Evolutionary conservation across 2,888 invertebrate genomes (phyloP), one percentile per base, ranked within the genome.

Genomic region (Campoletis raptor): DNA sequence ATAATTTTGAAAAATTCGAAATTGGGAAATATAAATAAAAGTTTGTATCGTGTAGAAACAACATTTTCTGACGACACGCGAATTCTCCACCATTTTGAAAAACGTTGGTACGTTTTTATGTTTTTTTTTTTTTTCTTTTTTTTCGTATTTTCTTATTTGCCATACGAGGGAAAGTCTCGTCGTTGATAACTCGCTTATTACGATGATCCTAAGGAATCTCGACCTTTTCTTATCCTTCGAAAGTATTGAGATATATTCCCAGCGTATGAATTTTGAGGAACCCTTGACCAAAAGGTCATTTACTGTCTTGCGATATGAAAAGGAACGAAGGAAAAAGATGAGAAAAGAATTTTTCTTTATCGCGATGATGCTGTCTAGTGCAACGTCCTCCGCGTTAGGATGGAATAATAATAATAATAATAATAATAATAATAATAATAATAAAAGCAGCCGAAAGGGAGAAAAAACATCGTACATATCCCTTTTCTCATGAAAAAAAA

Each of bases 281-380:
- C 69, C 81, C 74, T 57, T 81, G 74, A 74, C 81, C 81, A 48
- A 61, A 82, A 74, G 66, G 67, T 82, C 81, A 74, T 81, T 74
- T 82, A 57, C 69, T 57, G 6, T 57, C 21, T 45, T 42, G 37
- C 52, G 54, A 69, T 69, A 45, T 76, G 54, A 67, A 30, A 30
- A 69, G 57, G 48, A 69, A 67, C 57, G 10, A 24, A 74, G 40
- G 66, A 48, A 61, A 61, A 64, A 48, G 24, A 69, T 9, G 79
- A 69, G 48, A 54, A 57, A 69, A 69, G 18, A 48, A 82, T 69
- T 76, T 40, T 54, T 24, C 66, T 74, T 76, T 82, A 82, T 82
- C 74, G 69, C 57, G 42, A 15, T 30, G 24, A 42, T 21, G 4
- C 30, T 37, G 52, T 52, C 45, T 64, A 36, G 66, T 66, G 42